Base-by-base conservation (phyloP, 2,888 invertebrate species). In the Andrena dorsata region DNA sequence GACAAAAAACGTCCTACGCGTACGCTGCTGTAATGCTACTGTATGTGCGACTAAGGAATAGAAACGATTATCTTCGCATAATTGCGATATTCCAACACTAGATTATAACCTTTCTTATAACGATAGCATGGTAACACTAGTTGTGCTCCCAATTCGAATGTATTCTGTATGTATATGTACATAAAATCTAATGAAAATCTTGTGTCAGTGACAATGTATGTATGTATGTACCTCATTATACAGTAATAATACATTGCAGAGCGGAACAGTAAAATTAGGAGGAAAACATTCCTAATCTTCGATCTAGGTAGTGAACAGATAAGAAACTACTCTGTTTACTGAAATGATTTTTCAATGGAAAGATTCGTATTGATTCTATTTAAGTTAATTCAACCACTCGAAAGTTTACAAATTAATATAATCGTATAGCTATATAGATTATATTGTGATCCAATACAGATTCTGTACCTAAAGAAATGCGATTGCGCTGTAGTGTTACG, bases 151-250 rank as follows among this genome's bases (percentile, higher is more conserved):
- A 86, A 88, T 84, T 77, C 82, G 82, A 81, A 87, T 85, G 86
- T 86, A 79, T 86, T 83, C 84, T 92, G 90, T 90, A 89, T 90
- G 87, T 90, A 91, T 90, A 90, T 92, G 92, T 92, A 92, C 90
- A 92, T 92, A 92, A 86, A 77, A 88, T 85, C 76, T 69, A 78
- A 80, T 72, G 65, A 75, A 83, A 87, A 80, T 70, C 81, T 82
- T 86, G 70, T 65, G 58, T 73, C 80, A 76, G 79, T 73, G 70
- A 78, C 26, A 68, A 53, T 35, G 51, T 41, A 41, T 41, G 41
- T 41, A 41, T 41, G 41, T 41, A 41, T 41, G 41, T 51, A 30
- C 30, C 16, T 76, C 76, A 64, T 76, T 76, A 63, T 72, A 68
- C 71, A 64, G 28, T 75, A 82, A 87, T 66, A 76, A 60, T 4